Evolutionary conservation across 2,888 invertebrate genomes (phyloP), one percentile per base, ranked within the genome.

Genomic region (Stenodema calcarata): DNA sequence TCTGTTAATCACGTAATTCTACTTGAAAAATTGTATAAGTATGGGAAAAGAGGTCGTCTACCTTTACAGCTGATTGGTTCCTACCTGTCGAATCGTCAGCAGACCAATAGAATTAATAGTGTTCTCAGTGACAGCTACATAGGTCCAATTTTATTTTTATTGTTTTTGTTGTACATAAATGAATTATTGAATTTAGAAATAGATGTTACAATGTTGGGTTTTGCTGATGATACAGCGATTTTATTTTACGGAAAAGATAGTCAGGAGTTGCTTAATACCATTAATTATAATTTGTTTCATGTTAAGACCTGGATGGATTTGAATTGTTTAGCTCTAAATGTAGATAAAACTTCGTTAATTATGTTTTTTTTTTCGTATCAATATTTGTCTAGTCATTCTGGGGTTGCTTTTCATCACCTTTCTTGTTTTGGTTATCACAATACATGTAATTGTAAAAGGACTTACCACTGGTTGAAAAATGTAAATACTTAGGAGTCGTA

Each of bases 201-300:
- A 27, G 78, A 78, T 78, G 78, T 7, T 41, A 44, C 78, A 44
- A 78, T 78, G 78, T 78, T 78, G 18, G 42, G 78, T 47, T 78
- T 41, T 78, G 44, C 44, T 78, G 35, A 78, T 18, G 78, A 54
- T 2, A 54, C n/a, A 6, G 16, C 18, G 3, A 9, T 54, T 54
- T 54, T 23, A 54, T 78, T 78, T 78, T 42, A 42, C 6, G 44
- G 78, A 14, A 78, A 78, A 47, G 78, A 78, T 42, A 42, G 42
- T 47, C 78, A 42, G 1, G 42, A 42, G 42, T 14, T 73, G 14
- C 2, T 73, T 27, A 73, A 73, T 47, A 42, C 44, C 11, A 78
- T 78, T 78, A 78, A 42, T 78, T 78, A 78, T n/a, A 41, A 42
- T 78, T 78, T 78, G 42, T 78, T 78, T 76, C 76, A 7, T 73